Evolutionary conservation across 2,113 vertebrate genomes (phyloP), one percentile per base, ranked within the genome.

Genomic region (Nettapus auritus): DNA sequence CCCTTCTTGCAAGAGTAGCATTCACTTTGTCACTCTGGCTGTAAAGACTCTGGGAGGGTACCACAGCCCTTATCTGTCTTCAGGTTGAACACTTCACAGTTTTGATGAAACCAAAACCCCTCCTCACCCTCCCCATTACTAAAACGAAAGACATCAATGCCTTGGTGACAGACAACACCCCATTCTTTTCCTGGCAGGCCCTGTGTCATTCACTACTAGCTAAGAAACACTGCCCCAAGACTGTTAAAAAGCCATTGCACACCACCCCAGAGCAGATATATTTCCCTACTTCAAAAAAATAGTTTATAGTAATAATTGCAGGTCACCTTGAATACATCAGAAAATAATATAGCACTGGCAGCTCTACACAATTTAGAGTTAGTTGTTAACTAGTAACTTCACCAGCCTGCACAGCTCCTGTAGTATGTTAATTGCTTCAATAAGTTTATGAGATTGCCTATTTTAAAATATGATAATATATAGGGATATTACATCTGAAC

Each of bases 391-490:
- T 88, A 82, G 74, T 80, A 67, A 85, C 78, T 92, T 95, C 73
- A 91, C 87, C 55, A 79, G 74, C 26, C 40, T 82, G 44, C 50
- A 55, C 28, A 70, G 19, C 28, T 56, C 84, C 63, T 80, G 31
- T 77, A 66, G 67, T 81, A n/a, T 20, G 82, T 44, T 85, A 82
- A 67, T 44, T 89, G 34, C 81, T 94, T 95, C 67, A 73, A 95
- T 85, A 95, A 46, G 74, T 96, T 94, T 95, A 95, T 76, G 62
- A 87, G 17, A 73, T 87, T 79, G 89, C 53, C 78, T 92, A 50
- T n/a, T 94, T 96, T 87, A 93, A 93, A 94, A 74, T 57, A 90
- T 87, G 50, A 79, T 80, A 91, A 94, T 80, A 92, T 80, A 95
- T 77, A 68, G 86, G 48, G 42, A 76, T 87, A 95, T 95, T 94